These are phyloP conservation scores for Amiota mariae DNA, from an alignment of 2,888 invertebrate genomes.

Conservation along the genomic window DNA sequence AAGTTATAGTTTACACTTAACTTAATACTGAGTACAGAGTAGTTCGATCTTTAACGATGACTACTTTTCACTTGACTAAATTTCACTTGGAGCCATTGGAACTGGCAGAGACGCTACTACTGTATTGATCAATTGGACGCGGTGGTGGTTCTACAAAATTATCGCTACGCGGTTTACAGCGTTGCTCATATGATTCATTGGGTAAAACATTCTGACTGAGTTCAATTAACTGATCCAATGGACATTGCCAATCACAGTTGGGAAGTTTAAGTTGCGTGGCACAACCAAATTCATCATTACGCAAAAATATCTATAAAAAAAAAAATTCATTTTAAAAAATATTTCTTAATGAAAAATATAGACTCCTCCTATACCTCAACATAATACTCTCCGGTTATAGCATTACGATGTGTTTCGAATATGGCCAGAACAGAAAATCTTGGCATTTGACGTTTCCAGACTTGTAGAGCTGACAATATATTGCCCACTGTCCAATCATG, in stretches of 20 bases:
- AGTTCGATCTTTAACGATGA: neutral
- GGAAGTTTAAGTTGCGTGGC: constrained; percentile 77
- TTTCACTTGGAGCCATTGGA: neutral
- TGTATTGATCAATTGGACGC: constrained; percentile 59
- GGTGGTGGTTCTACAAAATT: constrained; percentile 76
- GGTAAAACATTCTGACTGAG: constrained; percentile 76
- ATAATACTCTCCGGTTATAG: constrained; percentile 73
- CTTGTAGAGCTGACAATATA: constrained; percentile 78
- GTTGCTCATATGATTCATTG: constrained; percentile 75
- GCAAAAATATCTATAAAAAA: constrained; percentile 64
- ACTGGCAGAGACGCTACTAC: constrained; percentile 15
- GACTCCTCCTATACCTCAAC: constrained; percentile 62
- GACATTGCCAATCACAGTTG: constrained; percentile 78
- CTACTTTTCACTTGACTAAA: neutral
- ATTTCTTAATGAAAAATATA: too few species aligned
- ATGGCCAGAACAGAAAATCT: constrained; percentile 79
- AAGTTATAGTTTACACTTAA: neutral
- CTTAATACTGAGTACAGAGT: neutral
- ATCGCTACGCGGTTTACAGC: constrained; percentile 76
- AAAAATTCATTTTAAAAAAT: neutral
- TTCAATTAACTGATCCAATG: constrained; percentile 76
- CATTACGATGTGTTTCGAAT: constrained; percentile 78
- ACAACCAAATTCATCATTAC: constrained; percentile 75
- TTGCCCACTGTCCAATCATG: constrained; percentile 85
- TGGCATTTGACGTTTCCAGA: constrained; percentile 81